Base-by-base conservation (phyloP, 2,888 invertebrate genomes). In the Aspidapion aeneum region DNA sequence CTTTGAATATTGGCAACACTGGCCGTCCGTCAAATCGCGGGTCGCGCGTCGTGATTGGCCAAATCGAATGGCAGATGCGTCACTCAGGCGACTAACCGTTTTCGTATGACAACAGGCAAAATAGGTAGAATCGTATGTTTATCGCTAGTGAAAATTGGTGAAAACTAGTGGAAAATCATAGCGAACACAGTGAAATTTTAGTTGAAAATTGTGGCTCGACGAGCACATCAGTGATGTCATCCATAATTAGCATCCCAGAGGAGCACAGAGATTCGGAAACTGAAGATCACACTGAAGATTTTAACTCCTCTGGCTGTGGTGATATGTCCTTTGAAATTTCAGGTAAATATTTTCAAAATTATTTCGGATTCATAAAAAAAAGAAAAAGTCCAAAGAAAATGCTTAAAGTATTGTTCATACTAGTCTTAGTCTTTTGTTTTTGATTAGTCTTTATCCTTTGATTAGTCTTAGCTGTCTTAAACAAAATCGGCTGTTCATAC, bases 291-390 rank as follows among this genome's bases (percentile, higher is more conserved):
- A 65, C 63, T 19, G 77, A 78, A 62, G 77, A 78, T 66, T 72
- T 79, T 21, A 77, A 80, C 69, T 74, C 75, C 1, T 78, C 78
- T n/a, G 86, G 87, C 63, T 83, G 82, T 68, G 84, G 85, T 79
- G 87, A 88, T 78, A 83, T 87, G 80, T 86, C 87, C 75, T 86
- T 85, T 73, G 87, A 87, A 74, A 83, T 85, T 73, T 85, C 86
- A 70, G 83, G 82, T 63, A 87, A 83, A 58, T 79, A 72, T 64
- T 55, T 12, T 21, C 59, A 64, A 21, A 61, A 64, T 62, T n/a
- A n/a, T n/a, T n/a, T n/a, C n/a, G n/a, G n/a, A n/a, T n/a, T n/a
- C n/a, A n/a, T n/a, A n/a, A n/a, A n/a, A n/a, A n/a, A n/a, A n/a
- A n/a, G n/a, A n/a, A n/a, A n/a, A n/a, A n/a, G n/a, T n/a, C n/a